Base-by-base conservation (phyloP, 2,888 invertebrate genomes). In the Herminia tarsipennalis region DNA sequence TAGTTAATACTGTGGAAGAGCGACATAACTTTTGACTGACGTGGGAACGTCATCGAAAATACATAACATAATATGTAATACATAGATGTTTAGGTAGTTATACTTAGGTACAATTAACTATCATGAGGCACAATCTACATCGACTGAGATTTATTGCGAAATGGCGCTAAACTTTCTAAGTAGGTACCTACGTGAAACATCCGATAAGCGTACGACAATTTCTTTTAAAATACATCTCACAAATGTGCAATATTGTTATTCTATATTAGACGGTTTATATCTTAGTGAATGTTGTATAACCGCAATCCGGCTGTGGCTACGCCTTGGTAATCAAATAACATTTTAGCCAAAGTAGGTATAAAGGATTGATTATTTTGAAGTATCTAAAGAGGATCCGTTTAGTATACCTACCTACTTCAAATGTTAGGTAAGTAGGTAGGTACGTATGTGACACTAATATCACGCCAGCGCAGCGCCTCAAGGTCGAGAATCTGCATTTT, bases 261-360 rank as follows among this genome's bases (percentile, higher is more conserved):
- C 43, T 51, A 45, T 42, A 50, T 57, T 24, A 40, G 36, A 37
- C 24, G 42, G 37, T 24, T 35, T 42, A 29, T 38, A 43, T 48
- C 17, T 8, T 18, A 21, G 33, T 16, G 36, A 27, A 28, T 35
- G 39, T 62, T 66, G 52, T 36, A 59, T 52, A 66, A 64, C 66
- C 63, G 41, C 56, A 63, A 40, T 29, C 47, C 25, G 30, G 28
- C 37, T 12, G 38, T 43, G 35, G 52, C 64, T 50, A 45, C 50
- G 35, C 38, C 45, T 35, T 25, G 24, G 56, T 59, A 56, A 64
- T 46, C 53, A 54, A 54, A 66, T 61, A 57, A 29, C 53, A 51
- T 42, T 52, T 65, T 53, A 46, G 35, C 42, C 22, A 45, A 52
- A 56, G 56, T 48, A n/a, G n/a, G n/a, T n/a, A n/a, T n/a, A n/a